Evolutionary conservation across 2,888 invertebrate species (phyloP), one percentile per base, ranked within the genome.

Genomic region (Rotaria sp.): DNA sequence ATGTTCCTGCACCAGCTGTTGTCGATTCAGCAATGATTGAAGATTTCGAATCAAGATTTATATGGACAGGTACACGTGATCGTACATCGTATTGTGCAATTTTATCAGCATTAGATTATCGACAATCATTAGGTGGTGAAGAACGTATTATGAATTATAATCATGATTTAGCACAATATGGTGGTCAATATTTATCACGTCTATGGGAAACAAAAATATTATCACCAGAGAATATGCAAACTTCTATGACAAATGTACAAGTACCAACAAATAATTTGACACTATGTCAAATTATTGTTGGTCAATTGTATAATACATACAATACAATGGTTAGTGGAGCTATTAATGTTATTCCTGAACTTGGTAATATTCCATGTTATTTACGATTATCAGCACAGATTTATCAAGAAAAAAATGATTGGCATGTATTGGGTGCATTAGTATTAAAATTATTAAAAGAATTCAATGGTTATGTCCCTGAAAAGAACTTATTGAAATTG

Each of bases 61-160:
- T 67, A 67, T 67, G 67, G 67, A 67, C 67, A 67, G 67, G 67
- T 35, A 67, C 67, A 67, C 67, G 67, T 26, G 67, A 67, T 67
- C 35, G 67, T 38, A 67, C 67, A 67, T 8, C 67, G 4, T 67
- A 67, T 21, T 67, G 67, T 67, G 67, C 67, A 18, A 67, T 67
- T 21, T 21, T 67, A 38, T 67, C 67, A 2, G 67, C 67, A 67
- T 67, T 67, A 67, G 67, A 67, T 35, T 67, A 67, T 67, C 67
- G 67, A 21, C 67, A 67, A 67, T 35, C 67, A 21, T 67, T 67
- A 11, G 67, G 67, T 67, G 67, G 67, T 67, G 67, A 67, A 35
- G 21, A 67, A 67, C 30, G 67, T 18, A 67, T 67, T 21, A 67
- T 67, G 67, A 67, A 30, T 15, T 67, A 67, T 35, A 67, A 67